These are phyloP conservation scores for Toxotes chatareus DNA, from an alignment of 2,113 vertebrate species.

Conservation along the genomic window DNA sequence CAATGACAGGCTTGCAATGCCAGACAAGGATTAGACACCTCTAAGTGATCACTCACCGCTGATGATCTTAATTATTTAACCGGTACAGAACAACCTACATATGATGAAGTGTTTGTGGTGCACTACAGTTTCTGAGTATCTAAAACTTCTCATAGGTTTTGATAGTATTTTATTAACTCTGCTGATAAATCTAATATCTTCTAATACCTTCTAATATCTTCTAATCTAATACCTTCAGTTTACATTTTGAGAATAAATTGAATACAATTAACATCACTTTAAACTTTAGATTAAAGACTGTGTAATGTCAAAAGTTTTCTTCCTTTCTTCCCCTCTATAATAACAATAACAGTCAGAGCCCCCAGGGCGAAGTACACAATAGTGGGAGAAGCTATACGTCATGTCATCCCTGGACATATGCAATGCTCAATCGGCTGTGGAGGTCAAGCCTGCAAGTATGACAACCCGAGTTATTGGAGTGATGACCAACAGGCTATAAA, in stretches of 20 bases:
- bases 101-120: not conserved
- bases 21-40: constrained; percentile 69
- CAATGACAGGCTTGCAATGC: constrained; percentile 13
- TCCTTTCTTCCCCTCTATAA: constrained; percentile 46
- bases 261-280: not conserved
- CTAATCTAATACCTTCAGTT: not conserved
- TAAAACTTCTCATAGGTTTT: not conserved
- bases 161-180: not conserved
- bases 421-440: constrained; percentile 94
- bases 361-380: constrained; percentile 92
- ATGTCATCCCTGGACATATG: constrained; percentile 89
- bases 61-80: constrained; percentile 49
- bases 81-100: constrained; percentile 24
- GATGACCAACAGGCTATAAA: constrained; percentile 91
- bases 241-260: not conserved
- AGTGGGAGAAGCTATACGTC: constrained; percentile 91
- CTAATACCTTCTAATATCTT: not conserved
- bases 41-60: constrained; percentile 32
- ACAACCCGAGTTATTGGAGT: constrained; percentile 90
- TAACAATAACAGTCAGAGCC: constrained; percentile 74
- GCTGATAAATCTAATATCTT: not conserved
- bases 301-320: not conserved
- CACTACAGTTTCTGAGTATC: not conserved
- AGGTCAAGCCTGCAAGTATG: constrained; percentile 93
- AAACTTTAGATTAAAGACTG: not conserved